A percentile compares a stretch with the other conserved stretches of the same genome.
phyloP scores from a whole-genome alignment of 2,888 invertebrate species.

The Blera fallax region DNA sequence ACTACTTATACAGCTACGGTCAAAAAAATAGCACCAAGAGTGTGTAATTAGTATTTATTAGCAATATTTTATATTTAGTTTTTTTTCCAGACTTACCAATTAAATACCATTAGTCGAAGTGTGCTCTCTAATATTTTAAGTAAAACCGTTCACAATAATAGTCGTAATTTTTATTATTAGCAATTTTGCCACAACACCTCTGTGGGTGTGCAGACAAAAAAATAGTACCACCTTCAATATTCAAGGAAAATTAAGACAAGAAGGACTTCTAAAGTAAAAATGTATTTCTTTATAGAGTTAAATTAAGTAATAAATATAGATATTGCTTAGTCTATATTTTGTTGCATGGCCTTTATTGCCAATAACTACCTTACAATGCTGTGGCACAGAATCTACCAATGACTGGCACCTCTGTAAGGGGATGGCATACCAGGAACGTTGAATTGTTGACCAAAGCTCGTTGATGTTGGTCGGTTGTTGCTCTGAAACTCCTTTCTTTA shows the following conservation, averaged over 20 bases:
- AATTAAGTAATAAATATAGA: background rate
- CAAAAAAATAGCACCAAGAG: too few species aligned
- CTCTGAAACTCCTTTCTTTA: constrained; percentile 15
- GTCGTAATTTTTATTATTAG: background rate
- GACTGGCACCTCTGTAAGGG: too few species aligned
- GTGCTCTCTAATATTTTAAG: too few species aligned
- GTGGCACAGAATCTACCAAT: too few species aligned
- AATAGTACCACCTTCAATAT: too few species aligned
- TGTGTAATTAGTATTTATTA: too few species aligned
- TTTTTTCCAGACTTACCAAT: too few species aligned
- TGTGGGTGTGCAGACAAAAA: background rate
- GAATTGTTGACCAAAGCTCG: constrained; percentile 8
- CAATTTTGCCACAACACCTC: background rate
- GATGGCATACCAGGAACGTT: background rate
- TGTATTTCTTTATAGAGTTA: background rate
- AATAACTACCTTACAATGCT: too few species aligned
- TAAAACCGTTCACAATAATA: background rate
- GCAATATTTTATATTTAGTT: too few species aligned
- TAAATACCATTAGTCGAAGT: too few species aligned
- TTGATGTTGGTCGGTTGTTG: constrained; percentile 26
- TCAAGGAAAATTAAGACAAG: background rate
- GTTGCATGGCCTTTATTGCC: too few species aligned
- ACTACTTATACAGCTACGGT: too few species aligned
- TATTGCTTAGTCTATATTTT: background rate
- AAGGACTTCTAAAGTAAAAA: background rate